A percentile compares a stretch with the other conserved stretches of the same genome.
Conservation (phyloP, 2,113 vertebrate species). For the Peromyscus maniculatus region DNA sequence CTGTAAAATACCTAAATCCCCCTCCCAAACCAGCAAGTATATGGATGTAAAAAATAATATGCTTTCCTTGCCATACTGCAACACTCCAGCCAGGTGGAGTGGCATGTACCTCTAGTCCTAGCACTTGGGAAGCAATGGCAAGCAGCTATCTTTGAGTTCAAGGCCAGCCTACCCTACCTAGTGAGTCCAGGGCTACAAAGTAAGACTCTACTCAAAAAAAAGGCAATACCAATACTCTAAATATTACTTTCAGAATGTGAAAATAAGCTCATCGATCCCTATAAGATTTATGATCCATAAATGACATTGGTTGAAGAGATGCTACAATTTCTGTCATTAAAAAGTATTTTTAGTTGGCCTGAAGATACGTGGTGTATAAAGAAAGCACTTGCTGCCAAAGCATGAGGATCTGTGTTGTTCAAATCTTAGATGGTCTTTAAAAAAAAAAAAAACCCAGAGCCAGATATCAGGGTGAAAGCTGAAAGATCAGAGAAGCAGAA, state of each 20-base stretch:
- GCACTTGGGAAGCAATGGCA: not conserved
- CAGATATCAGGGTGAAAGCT: too few species aligned
- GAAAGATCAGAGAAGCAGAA: too few species aligned
- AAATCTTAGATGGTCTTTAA: too few species aligned
- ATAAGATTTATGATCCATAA: constrained; percentile 14
- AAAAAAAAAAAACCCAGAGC: too few species aligned
- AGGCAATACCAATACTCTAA: not conserved
- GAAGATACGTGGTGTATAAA: not conserved
- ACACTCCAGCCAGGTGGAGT: not conserved
- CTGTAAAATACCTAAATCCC: constrained; percentile 16
- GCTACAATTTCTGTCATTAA: not conserved
- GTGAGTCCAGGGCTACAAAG: not conserved
- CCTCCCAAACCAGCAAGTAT: not conserved
- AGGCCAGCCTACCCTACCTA: not conserved
- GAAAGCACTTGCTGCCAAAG: too few species aligned
- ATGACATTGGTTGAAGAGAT: not conserved
- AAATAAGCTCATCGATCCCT: constrained; percentile 22
- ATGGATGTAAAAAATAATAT: constrained; percentile 12
- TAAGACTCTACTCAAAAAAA: constrained; percentile 9
- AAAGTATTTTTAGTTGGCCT: not conserved
- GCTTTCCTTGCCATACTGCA: not conserved
- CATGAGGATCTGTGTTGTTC: not conserved
- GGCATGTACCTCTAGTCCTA: not conserved
- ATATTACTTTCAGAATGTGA: constrained; percentile 25
- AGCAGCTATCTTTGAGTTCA: not conserved